A percentile compares a stretch with the other conserved stretches of the same genome.
phyloP scores from a whole-genome alignment of 2,888 invertebrate species.

The Tetragonisca angustula region DNA sequence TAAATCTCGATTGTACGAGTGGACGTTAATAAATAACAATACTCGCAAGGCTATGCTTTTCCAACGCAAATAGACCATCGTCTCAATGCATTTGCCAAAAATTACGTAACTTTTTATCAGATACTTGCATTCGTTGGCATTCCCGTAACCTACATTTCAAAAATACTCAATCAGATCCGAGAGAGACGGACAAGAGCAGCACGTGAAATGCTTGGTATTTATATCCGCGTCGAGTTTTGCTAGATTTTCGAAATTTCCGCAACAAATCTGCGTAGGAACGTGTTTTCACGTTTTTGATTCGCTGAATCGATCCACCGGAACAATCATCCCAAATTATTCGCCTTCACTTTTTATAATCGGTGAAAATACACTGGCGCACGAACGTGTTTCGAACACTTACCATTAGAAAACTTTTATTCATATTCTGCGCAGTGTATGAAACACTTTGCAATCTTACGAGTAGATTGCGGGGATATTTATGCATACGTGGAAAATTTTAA shows the following conservation, averaged over 20 bases:
- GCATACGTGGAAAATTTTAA: too few species aligned
- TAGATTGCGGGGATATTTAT: too few species aligned
- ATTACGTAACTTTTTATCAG: constrained; percentile 56
- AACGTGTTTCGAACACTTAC: too few species aligned
- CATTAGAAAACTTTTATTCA: too few species aligned
- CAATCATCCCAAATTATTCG: not conserved
- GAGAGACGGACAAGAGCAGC: constrained; percentile 9
- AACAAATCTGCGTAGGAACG: not conserved
- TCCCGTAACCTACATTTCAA: constrained; percentile 59
- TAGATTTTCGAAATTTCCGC: constrained; percentile 31
- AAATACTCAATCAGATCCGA: constrained; percentile 50
- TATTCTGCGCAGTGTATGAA: too few species aligned
- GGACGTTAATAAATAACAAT: constrained; percentile 46
- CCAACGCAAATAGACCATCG: constrained; percentile 46
- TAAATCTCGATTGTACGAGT: constrained; percentile 33
- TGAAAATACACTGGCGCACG: too few species aligned
- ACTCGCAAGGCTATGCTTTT: constrained; percentile 31
- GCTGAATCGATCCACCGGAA: not conserved
- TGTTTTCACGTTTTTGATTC: constrained; percentile 6
- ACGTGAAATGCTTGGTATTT: constrained; percentile 50
- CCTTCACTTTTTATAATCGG: not conserved
- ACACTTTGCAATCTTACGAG: too few species aligned
- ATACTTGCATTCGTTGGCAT: constrained; percentile 54
- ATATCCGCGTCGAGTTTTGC: constrained; percentile 23
- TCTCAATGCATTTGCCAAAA: constrained; percentile 44